Conservation (phyloP, 1,140 invertebrate genomes). For the Cherax destructor region DNA sequence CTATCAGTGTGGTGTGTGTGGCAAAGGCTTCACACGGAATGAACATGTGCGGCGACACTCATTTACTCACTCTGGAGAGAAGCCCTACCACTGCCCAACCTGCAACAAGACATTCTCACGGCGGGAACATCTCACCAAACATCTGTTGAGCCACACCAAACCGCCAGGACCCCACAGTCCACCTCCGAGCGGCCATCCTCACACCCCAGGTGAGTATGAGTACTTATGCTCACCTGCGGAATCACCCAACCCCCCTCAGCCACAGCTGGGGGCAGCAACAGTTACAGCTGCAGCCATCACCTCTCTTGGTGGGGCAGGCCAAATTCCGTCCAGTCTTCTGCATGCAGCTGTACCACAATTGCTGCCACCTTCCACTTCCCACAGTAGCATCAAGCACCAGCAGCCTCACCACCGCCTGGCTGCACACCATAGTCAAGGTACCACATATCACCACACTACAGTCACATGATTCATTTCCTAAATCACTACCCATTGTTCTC, state of each 20-base stretch:
- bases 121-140: conserved; percentile 72
- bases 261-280: conserved; percentile 27
- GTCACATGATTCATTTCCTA: background rate
- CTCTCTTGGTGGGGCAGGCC: conserved; percentile 39
- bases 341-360: conserved; percentile 66
- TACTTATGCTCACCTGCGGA: conserved; percentile 69
- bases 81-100: conserved; percentile 91
- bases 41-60: conserved; percentile 72
- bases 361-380: conserved; percentile 45
- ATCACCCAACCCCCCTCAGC: conserved; percentile 60
- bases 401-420: conserved; percentile 54
- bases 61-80: conserved; percentile 80
- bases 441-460: conserved; percentile 5
- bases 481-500: background rate
- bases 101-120: conserved; percentile 71
- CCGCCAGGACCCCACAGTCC: conserved; percentile 66
- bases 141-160: conserved; percentile 70
- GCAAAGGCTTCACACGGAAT: conserved; percentile 85
- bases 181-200: conserved; percentile 64
- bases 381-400: conserved; percentile 47
- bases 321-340: conserved; percentile 54
- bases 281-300: conserved; percentile 34
- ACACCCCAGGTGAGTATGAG: conserved; percentile 71
- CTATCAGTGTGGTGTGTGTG: conserved; percentile 80
- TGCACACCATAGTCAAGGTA: conserved; percentile 62